Evolutionary conservation across 2,113 vertebrate species (phyloP).

Genomic region (Pipa parva): DNA sequence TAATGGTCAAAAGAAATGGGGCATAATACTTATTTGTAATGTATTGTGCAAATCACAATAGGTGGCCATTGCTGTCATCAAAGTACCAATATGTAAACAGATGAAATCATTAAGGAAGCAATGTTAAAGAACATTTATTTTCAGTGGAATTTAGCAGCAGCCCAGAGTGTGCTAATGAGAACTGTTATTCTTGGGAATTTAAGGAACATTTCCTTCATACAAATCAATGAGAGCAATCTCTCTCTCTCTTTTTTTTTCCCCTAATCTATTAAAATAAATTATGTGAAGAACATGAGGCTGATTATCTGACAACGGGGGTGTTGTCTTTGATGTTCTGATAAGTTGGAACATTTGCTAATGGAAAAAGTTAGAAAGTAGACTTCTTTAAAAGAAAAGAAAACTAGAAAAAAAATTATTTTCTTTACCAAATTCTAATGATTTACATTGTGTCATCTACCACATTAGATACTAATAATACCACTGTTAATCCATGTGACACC

Average conservation of each 20-base stretch:
- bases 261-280: constrained; percentile 41
- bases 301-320: constrained; percentile 39
- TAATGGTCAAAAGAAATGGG: too few relatives aligned
- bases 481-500: too few relatives aligned
- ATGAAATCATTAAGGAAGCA: constrained; percentile 21
- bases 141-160: constrained; percentile 23
- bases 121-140: constrained; percentile 12
- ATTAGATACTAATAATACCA: too few relatives aligned
- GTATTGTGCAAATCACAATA: background rate
- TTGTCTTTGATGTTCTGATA: constrained; percentile 35
- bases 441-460: too few relatives aligned
- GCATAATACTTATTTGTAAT: too few relatives aligned
- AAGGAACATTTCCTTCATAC: constrained; percentile 33
- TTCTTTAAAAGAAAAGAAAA: too few relatives aligned
- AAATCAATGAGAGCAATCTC: constrained; percentile 38
- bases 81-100: background rate
- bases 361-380: too few relatives aligned
- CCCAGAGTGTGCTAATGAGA: constrained; percentile 19
- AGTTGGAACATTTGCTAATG: constrained; percentile 37
- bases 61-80: constrained; percentile 13
- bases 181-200: constrained; percentile 26
- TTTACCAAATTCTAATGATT: too few relatives aligned
- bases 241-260: too few relatives aligned
- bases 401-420: too few relatives aligned
- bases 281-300: constrained; percentile 29